Evolutionary conservation across 1,140 invertebrate species (phyloP), one percentile per base, ranked within the genome.

Genomic region (Camponotus floridanus): DNA sequence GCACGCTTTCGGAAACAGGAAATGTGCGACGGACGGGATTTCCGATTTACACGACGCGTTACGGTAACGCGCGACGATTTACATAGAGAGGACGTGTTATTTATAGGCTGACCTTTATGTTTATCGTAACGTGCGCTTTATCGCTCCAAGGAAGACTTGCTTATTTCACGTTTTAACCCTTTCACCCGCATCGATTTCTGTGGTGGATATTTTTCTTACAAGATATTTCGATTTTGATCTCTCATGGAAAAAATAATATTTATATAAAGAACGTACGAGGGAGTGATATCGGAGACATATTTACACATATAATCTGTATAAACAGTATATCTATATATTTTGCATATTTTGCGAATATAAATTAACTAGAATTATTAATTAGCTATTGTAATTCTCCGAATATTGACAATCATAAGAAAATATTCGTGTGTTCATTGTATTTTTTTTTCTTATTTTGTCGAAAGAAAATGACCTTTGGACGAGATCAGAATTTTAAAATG

Each of bases 71-170:
- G 13, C 79, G 79, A 74, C 55, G 79, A 83, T 83, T 83, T 73
- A 83, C 68, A 74, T 64, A 9, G 79, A 83, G 68, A 70, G 73
- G 68, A 21, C 68, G 79, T 74, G 79, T 74, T 83, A 83, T 83
- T 83, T 83, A 83, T 83, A 83, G 68, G 68, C 55, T 83, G 79
- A 83, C 79, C 79, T 83, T 83, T 74, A 83, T 62, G 68, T 73
- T 83, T 83, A 83, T 83, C 79, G 79, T 74, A 83, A 83, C 79
- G 68, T 26, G 55, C 79, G 68, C 55, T 73, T 59, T 68, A 73
- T 59, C 36, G 26, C 79, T 7, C 33, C 13, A 39, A 74, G 33
- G 68, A 21, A 45, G 67, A 59, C 68, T 73, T 26, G 79, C 26
- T 74, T 45, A 48, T 61, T 83, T 83, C 45, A 74, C 33, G 55